A percentile compares a stretch with the other conserved stretches of the same genome.
phyloP scores from a whole-genome alignment of 2,797 vertebrate species.

The Pelobates cultripes region DNA sequence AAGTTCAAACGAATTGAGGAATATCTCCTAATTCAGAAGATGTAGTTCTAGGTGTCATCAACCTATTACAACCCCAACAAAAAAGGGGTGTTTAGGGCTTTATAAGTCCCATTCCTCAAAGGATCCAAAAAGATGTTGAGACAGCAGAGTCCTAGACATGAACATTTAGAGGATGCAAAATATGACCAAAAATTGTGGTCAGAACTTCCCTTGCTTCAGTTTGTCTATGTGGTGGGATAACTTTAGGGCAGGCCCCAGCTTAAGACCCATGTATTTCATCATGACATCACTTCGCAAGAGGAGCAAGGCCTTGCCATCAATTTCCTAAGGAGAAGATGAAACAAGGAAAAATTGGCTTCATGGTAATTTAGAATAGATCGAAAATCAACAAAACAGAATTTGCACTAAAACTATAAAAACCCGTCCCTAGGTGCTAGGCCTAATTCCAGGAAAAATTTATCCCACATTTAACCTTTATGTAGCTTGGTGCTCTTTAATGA shows the following conservation, averaged over 20 bases:
- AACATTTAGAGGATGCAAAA: constrained; percentile 17
- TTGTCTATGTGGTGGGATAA: constrained; percentile 97
- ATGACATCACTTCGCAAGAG: constrained; percentile 94
- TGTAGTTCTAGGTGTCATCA: constrained; percentile 8
- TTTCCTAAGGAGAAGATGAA: constrained; percentile 78
- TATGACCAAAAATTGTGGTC: constrained; percentile 51
- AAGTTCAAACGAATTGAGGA: constrained; percentile 37
- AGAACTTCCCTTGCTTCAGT: constrained; percentile 90
- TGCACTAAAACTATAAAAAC: too few relatives aligned
- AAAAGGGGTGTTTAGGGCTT: neutral
- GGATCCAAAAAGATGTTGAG: constrained; percentile 10
- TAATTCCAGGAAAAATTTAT: too few relatives aligned
- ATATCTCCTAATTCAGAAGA: constrained; percentile 11
- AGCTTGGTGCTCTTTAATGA: too few relatives aligned
- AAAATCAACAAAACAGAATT: too few relatives aligned
- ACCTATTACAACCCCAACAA: constrained; percentile 29
- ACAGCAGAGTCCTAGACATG: constrained; percentile 24
- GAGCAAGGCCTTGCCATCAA: constrained; percentile 94
- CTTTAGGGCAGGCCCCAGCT: constrained; percentile 95
- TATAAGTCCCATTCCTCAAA: constrained; percentile 19
- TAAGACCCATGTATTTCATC: constrained; percentile 99
- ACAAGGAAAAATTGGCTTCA: neutral
- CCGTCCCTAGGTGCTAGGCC: too few relatives aligned
- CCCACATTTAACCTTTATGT: too few relatives aligned
- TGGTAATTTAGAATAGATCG: too few relatives aligned